Evolutionary conservation across 1,140 invertebrate species (phyloP).

Genomic region (Tachypleus tridentatus): DNA sequence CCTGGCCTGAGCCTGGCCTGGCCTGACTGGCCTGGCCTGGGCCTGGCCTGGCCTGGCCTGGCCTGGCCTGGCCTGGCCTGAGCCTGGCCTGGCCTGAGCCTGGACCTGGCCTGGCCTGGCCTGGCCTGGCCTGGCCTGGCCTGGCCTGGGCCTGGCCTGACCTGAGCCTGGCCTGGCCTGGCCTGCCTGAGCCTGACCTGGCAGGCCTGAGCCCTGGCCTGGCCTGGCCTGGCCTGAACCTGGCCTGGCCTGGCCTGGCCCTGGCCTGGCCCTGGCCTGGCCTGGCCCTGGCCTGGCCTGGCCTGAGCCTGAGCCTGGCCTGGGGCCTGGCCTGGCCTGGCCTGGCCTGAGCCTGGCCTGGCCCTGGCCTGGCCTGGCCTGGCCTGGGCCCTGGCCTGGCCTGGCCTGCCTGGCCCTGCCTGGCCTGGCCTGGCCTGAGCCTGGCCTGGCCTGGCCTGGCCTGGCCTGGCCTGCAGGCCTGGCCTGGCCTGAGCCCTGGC

Average conservation of each 20-base stretch:
- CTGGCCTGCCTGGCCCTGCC: conserved; percentile 22
- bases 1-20: conserved; percentile 22
- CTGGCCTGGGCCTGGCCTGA: conserved; percentile 22
- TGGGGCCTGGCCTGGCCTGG: no score
- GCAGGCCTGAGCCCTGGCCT: conserved; percentile 24
- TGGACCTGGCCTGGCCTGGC: no score
- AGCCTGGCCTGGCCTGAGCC: conserved; percentile 25
- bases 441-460: conserved; percentile 25
- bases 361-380: no score
- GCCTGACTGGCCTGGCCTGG: no score
- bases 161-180: conserved; percentile 25
- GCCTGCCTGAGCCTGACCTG: no score
- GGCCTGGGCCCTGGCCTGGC: no score
- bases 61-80: conserved; percentile 26
- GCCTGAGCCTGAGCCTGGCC: conserved; percentile 17
- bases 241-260: no score
- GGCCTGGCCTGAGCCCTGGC: conserved; percentile 26
- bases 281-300: no score
- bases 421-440: no score
- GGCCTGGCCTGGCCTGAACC: no score
- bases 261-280: no score
- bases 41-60: conserved; percentile 24
- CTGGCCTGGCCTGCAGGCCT: no score
- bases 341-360: conserved; percentile 25
- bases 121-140: conserved; percentile 24